Evolutionary conservation across 35 echinoderm and acorn worm species (phyloP).

Genomic region (Holothuria glaberrima): DNA sequence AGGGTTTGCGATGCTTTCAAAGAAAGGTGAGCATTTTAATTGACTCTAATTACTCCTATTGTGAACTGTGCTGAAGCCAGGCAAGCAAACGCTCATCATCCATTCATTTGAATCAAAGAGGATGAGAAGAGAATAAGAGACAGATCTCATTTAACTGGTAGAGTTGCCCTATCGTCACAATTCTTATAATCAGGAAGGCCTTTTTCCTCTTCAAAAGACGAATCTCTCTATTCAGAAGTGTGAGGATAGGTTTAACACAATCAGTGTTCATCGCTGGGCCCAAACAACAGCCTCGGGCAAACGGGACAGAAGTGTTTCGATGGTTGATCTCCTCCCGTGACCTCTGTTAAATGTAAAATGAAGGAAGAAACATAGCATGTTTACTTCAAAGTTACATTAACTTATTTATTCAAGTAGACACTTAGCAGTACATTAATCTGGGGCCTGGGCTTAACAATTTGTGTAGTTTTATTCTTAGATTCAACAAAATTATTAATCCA

Average conservation of each 20-base stretch:
- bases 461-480: too few species aligned
- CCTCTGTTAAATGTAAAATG: too few species aligned
- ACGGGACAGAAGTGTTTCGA: neutral
- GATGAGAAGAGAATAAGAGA: neutral
- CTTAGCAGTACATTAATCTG: too few species aligned
- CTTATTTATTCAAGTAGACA: too few species aligned
- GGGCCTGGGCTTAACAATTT: too few species aligned
- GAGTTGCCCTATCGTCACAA: neutral
- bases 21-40: slow-evolving; percentile 79
- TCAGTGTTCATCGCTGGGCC: neutral
- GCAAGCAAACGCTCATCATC: neutral
- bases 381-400: too few species aligned
- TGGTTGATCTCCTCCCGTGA: too few species aligned
- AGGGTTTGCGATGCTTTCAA: slow-evolving; percentile 49
- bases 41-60: slow-evolving; percentile 86
- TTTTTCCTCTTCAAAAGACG: neutral
- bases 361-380: too few species aligned
- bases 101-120: neutral
- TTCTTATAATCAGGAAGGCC: neutral
- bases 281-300: slow-evolving; percentile 1
- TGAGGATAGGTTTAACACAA: slow-evolving; percentile 3
- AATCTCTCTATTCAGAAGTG: neutral
- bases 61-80: slow-evolving; percentile 29
- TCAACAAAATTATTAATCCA: too few species aligned
- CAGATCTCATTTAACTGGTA: slow-evolving; percentile 26